A percentile compares a stretch with the other conserved stretches of the same genome.
Conservation (phyloP, 2,113 vertebrate species). For the Campylomormyrus tamandua region DNA sequence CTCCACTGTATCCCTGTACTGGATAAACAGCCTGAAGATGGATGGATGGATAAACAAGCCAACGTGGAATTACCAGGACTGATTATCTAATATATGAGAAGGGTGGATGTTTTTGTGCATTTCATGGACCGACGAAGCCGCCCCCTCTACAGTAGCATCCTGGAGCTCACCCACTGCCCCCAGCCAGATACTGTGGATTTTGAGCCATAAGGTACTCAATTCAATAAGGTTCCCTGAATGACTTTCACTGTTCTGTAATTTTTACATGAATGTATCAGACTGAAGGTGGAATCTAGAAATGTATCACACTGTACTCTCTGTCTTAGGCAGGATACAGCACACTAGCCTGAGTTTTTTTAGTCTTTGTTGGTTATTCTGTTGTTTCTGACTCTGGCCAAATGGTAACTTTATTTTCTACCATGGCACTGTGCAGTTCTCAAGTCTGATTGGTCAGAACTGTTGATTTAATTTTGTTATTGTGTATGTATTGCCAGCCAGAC, state of each 20-base stretch:
- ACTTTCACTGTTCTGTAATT: background rate
- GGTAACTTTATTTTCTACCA: background rate
- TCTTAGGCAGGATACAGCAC: background rate
- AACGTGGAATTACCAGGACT: background rate
- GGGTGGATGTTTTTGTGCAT: background rate
- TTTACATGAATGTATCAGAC: background rate
- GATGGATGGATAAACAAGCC: background rate
- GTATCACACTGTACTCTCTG: background rate
- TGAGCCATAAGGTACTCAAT: constrained; percentile 2
- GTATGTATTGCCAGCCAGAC: background rate
- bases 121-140: background rate
- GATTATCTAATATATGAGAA: background rate
- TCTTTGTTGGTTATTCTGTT: background rate
- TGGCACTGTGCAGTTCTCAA: background rate
- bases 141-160: background rate
- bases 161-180: background rate
- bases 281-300: background rate
- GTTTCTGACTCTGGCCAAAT: background rate
- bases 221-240: background rate
- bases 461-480: background rate
- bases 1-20: background rate
- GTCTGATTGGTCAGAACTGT: background rate
- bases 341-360: background rate
- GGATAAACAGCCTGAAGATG: background rate
- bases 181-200: background rate